Evolutionary conservation across 2,797 vertebrate genomes (phyloP), one percentile per base, ranked within the genome.

Genomic region (Cryptoprocta ferox): DNA sequence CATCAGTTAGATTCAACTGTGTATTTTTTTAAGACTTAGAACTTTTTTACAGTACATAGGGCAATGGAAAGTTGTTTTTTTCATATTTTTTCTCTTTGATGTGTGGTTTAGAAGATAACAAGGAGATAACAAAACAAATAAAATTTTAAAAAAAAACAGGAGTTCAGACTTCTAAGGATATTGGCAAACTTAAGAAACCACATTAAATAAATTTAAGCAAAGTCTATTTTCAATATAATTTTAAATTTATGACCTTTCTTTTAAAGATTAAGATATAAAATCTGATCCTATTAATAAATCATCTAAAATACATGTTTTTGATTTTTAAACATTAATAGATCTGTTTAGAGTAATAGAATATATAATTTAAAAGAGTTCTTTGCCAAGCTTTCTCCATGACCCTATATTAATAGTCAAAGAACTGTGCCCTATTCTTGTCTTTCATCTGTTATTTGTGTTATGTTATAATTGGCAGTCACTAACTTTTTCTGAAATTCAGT

Each of bases 201-300:
- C 30, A 79, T 21, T 19, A 26, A 89, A 93, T 79, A 80, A 26
- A 39, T 30, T 94, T 48, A 68, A 2, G 9, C 14, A 93, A 93
- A 90, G 7, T 0, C 21, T 63, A 75, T 59, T 87, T 45, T 48
- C 35, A n/a, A 59, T 87, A 91, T 68, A 3, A 30, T 50, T 95
- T 96, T 83, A 68, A n/a, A 82, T 71, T 92, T 92, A 82, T 59
- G n/a, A 4, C 16, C 85, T 80, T 85, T 15, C 66, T 48, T 48
- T 90, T 92, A 94, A 90, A 93, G 13, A 93, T 61, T 75, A 73
- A 93, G 35, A 89, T 86, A 30, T 18, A 89, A 85, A 94, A 83
- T 30, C 61, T 56, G 10, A 70, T 39, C 42, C 63, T 91, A 28
- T 19, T 89, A 95, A 85, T 59, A 89, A 94, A 18, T 16, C n/a